A percentile compares a stretch with the other conserved stretches of the same genome.
phyloP scores from a whole-genome alignment of 2,797 vertebrate species.

The Pseudochirops cupreus region DNA sequence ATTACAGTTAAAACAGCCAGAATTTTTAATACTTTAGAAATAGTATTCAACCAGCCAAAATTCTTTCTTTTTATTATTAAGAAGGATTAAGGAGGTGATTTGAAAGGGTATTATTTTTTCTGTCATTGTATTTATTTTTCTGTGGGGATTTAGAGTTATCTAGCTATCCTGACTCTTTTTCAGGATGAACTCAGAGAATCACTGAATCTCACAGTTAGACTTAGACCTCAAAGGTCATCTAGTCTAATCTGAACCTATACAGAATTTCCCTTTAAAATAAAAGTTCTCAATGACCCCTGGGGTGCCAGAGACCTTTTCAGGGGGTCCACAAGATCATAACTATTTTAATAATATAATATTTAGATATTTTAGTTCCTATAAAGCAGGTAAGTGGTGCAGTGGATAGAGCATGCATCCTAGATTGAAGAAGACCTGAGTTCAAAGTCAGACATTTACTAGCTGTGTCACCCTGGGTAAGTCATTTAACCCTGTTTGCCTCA shows the following conservation, averaged over 20 bases:
- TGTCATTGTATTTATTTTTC: background rate
- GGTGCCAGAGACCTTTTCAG: background rate
- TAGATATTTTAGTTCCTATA: background rate
- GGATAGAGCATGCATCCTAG: fast-evolving
- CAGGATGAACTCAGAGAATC: background rate
- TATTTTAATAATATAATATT: background rate
- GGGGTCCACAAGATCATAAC: background rate
- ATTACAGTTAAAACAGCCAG: background rate
- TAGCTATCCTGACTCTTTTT: background rate
- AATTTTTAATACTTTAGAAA: background rate
- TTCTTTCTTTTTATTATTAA: background rate
- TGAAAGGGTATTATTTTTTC: background rate
- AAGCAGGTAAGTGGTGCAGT: background rate
- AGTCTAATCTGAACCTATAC: background rate
- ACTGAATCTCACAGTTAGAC: background rate
- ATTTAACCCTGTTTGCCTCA: background rate
- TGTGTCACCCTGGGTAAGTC: background rate
- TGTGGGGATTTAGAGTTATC: background rate
- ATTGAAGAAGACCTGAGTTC: background rate
- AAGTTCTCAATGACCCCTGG: background rate
- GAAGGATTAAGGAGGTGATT: background rate
- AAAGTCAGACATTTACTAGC: background rate
- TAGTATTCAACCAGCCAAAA: background rate
- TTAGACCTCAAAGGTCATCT: background rate
- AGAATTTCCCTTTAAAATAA: background rate